Base-by-base conservation (phyloP, 2,797 vertebrate genomes). In the Philypnodon macrostomus region DNA sequence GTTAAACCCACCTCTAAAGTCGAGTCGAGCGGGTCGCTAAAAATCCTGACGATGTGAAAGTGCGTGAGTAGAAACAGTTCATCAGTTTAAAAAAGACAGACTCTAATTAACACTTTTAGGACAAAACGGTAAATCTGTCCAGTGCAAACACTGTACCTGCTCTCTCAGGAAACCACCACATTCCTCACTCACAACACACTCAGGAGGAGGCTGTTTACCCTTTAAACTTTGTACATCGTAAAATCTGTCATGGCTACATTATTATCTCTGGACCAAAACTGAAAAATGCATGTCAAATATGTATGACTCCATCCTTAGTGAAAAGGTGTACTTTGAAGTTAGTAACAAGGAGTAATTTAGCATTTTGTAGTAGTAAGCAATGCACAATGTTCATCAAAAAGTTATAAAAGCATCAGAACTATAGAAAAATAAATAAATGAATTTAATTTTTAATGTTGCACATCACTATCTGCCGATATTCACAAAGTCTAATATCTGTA, bases 71-170 rank as follows among this genome's bases (percentile, higher is more conserved):
- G 59, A 80, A 80, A 68, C 66, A 58, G 64, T 75, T 64, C 37
- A 72, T 83, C 70, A 75, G 48, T 24, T 5, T 39, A 30, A 31
- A 59, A 79, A 67, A 63, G 67, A 72, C 67, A 71, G 77, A 48
- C 40, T 2, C 46, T 69, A 88, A 88, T 90, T 90, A 88, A 76
- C 82, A 72, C 49, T 41, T 66, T 84, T 85, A 77, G 32, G 78
- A n/a, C 62, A 58, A 85, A 85, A 77, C 67, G 45, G 64, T 90
- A 83, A 87, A 89, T 88, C 81, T 76, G 47, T 49, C 51, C 38
- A 4, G 33, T 52, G 73, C 58, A 85, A 85, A 83, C 56, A 47
- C 21, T 19, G 45, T 14, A 56, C 55, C 67, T 72, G 56, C 80
- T 79, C 63, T 81, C 77, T 53, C 78, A 17, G 50, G 62, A 80